phyloP scores from a whole-genome alignment of 2,113 vertebrate genomes.

The Octodon degus region DNA sequence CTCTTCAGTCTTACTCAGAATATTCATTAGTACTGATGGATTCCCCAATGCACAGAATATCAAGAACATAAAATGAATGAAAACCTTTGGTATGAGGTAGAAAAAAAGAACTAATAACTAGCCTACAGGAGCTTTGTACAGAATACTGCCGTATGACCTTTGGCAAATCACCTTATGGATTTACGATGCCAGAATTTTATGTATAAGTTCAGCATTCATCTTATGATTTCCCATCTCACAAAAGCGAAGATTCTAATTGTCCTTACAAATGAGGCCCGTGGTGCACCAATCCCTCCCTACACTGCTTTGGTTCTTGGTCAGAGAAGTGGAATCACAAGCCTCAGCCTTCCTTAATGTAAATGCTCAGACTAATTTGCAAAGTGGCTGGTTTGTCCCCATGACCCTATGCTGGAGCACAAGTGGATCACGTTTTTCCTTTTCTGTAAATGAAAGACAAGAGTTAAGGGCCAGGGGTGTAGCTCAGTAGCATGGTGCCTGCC shows the following conservation, averaged over 20 bases:
- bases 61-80: not conserved
- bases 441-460: not conserved
- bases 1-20: not conserved
- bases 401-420: not conserved
- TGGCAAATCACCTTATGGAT: not conserved
- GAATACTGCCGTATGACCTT: not conserved
- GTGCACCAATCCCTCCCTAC: fast-evolving
- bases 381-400: not conserved
- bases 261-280: not conserved
- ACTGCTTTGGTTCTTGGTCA: not conserved
- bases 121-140: not conserved
- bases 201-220: not conserved
- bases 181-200: not conserved
- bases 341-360: not conserved
- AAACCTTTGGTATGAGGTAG: not conserved
- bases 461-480: not conserved
- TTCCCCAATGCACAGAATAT: no score
- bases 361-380: no score
- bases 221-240: not conserved
- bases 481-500: no score
- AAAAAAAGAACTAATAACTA: not conserved
- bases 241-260: not conserved
- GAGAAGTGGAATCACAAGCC: not conserved
- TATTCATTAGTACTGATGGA: not conserved
- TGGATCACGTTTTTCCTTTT: not conserved